Evolutionary conservation across 2,888 invertebrate genomes (phyloP).

Genomic region (Melangyna quadrimaculata): DNA sequence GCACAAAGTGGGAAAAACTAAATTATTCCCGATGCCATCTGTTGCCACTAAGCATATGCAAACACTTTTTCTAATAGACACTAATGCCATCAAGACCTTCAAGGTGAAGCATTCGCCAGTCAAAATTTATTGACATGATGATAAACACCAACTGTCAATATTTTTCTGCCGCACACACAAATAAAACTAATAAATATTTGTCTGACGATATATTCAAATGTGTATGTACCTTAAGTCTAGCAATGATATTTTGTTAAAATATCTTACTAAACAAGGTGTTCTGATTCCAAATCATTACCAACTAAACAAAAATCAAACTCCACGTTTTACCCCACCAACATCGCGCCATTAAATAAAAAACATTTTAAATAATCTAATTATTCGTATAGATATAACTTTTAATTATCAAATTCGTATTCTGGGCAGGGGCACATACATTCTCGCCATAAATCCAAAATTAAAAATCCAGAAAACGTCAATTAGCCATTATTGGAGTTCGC

Average conservation of each 20-base stretch:
- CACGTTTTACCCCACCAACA: not conserved
- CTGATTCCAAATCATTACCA: not conserved
- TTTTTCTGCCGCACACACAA: no score
- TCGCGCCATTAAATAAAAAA: not conserved
- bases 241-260: not conserved
- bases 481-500: slow-evolving; percentile 24
- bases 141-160: no score
- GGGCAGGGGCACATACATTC: no score
- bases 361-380: not conserved
- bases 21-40: no score
- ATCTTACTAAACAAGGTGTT: not conserved
- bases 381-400: not conserved
- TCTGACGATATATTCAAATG: not conserved
- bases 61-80: no score
- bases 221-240: not conserved
- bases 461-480: slow-evolving; percentile 55
- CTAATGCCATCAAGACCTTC: no score
- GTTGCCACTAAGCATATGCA: no score
- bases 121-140: no score
- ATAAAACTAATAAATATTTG: not conserved
- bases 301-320: not conserved
- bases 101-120: no score
- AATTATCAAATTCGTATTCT: slow-evolving; percentile 22
- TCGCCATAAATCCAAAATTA: not conserved
- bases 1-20: no score